Base-by-base conservation (phyloP, 2,113 vertebrate genomes). In the Piliocolobus tephrosceles region DNA sequence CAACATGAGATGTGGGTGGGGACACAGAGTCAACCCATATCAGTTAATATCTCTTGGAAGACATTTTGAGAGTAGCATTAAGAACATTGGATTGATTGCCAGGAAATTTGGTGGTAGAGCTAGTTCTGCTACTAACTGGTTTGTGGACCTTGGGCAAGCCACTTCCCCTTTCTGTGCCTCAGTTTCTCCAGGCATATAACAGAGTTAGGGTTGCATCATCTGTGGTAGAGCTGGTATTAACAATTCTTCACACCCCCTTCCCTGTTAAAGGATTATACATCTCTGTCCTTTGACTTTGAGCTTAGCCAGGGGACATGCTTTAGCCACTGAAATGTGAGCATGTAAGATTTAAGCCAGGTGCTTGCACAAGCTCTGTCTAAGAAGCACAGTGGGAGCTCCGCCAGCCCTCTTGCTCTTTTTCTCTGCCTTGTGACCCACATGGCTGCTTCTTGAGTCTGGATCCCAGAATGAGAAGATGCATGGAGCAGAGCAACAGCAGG, bases 291-390 rank as follows among this genome's bases (percentile, higher is more conserved):
- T 22, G 55, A 23, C 68, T 27, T 3, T 22, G 68, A 20, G 64
- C 61, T 75, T 85, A 2, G 10, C 68, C 5, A 1, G 3, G 38
- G 57, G 20, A 25, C 47, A 16, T 12, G 52, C 25, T 47, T 18
- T 17, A 38, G 22, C 30, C 25, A 32, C 20, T 2, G 58, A 12
- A 68, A 45, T 5, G 1, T 14, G 58, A 6, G 6, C 0, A 1
- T 4, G 0, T 17, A 27, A 58, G 72, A 30, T 9, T 8, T 55
- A 47, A 45, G 38, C 23, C 47, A 8, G 0, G 0, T 52, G 50
- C 57, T 23, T 35, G 85, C 22, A n/a, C 4, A 66, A 16, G 11
- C 4, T 81, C 45, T 27, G 27, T 86, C 32, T 22, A 35, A 61
- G 45, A 52, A 6, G 27, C 23, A 1, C 5, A 20, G 18, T 35